Conservation (phyloP, 2,888 invertebrate genomes). For the Acleris holmiana region DNA sequence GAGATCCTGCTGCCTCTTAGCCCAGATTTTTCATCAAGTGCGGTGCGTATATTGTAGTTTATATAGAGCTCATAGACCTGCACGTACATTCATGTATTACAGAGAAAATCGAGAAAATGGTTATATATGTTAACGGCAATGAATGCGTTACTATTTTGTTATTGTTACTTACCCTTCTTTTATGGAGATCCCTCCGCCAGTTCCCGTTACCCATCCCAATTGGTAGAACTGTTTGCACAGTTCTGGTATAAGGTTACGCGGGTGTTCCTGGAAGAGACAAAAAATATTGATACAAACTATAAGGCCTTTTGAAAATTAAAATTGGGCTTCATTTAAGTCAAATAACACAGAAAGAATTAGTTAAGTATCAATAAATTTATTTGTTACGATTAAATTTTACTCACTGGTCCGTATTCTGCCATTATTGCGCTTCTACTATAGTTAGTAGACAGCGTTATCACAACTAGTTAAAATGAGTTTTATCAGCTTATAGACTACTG, state of each 20-base stretch:
- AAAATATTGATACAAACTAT: slow-evolving; percentile 26
- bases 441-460: slow-evolving; percentile 19
- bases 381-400: slow-evolving; percentile 37
- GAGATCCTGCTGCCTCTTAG: too few relatives aligned
- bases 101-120: too few relatives aligned
- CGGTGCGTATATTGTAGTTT: too few relatives aligned
- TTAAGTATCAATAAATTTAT: not conserved
- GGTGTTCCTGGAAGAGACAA: slow-evolving; percentile 85
- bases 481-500: slow-evolving; percentile 11
- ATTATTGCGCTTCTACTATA: slow-evolving; percentile 40
- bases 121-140: too few relatives aligned
- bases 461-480: slow-evolving; percentile 1
- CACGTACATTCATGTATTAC: too few relatives aligned
- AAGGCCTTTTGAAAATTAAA: too few relatives aligned
- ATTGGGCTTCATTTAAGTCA: not conserved
- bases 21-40: too few relatives aligned
- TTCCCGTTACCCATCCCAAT: slow-evolving; percentile 98
- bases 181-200: slow-evolving; percentile 97
- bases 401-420: slow-evolving; percentile 52
- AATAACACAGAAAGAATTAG: not conserved
- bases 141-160: not conserved
- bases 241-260: slow-evolving; percentile 93
- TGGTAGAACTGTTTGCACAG: slow-evolving; percentile 96
- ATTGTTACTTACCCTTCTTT: slow-evolving; percentile 87
- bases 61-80: too few relatives aligned